Percentiles rank a stretch among this genome's conserved stretches.
These are phyloP conservation scores for Salarias fasciatus DNA, from an alignment of 2,797 vertebrate genomes.

Conservation along the genomic window DNA sequence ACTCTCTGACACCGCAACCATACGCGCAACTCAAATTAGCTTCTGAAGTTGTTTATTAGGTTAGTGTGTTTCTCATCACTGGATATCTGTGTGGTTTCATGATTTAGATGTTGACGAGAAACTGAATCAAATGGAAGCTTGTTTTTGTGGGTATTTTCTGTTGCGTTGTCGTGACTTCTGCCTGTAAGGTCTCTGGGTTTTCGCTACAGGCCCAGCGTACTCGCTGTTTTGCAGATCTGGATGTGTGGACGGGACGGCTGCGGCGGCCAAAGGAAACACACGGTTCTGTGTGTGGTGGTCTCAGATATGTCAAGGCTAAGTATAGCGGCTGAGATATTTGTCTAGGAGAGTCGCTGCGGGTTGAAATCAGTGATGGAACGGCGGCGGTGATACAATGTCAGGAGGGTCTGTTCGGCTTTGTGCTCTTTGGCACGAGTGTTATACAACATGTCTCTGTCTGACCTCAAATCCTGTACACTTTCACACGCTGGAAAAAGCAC, in stretches of 20 bases:
- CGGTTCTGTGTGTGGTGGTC: conserved; percentile 75
- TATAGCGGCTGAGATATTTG: conserved; percentile 67
- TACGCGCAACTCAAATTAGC: not conserved
- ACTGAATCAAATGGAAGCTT: no score
- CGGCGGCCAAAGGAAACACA: conserved; percentile 67
- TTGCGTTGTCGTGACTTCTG: conserved; percentile 2
- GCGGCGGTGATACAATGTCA: conserved; percentile 42
- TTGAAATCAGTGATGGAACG: conserved; percentile 54
- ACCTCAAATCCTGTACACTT: conserved; percentile 14
- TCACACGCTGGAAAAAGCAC: conserved; percentile 18
- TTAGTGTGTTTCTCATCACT: conserved; percentile 25
- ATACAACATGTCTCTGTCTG: conserved; percentile 47
- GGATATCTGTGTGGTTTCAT: conserved; percentile 2
- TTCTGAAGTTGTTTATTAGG: conserved; percentile 30
- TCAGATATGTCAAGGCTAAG: conserved; percentile 68
- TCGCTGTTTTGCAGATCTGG: conserved; percentile 53
- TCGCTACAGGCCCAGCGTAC: conserved; percentile 25
- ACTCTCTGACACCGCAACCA: conserved; percentile 42
- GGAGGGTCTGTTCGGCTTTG: conserved; percentile 48
- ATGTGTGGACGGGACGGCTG: conserved; percentile 48
- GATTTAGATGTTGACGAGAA: no score
- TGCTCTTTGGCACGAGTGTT: conserved; percentile 42
- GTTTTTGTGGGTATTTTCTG: conserved; percentile 16
- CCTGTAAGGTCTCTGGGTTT: conserved; percentile 31
- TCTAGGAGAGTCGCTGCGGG: conserved; percentile 43